Evolutionary conservation across 2,888 invertebrate species (phyloP).

Genomic region (Apomyelois bistriatella): DNA sequence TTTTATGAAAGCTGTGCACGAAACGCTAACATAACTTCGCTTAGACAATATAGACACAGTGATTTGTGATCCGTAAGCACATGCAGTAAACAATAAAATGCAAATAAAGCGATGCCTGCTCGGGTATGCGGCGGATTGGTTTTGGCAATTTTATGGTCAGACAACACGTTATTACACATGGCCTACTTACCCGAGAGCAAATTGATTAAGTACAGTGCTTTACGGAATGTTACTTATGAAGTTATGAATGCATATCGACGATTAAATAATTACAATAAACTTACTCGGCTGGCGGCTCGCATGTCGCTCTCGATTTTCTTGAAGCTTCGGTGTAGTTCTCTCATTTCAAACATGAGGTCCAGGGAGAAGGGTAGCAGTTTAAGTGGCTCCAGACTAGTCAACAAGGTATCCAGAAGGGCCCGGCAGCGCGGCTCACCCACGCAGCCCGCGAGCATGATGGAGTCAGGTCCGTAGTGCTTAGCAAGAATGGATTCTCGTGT

Average conservation of each 20-base stretch:
- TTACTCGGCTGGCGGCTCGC: slow-evolving; percentile 74
- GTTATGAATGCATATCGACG: slow-evolving; percentile 17
- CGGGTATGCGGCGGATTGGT: slow-evolving; percentile 46
- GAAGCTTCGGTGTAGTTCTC: slow-evolving; percentile 87
- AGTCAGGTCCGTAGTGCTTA: slow-evolving; percentile 88
- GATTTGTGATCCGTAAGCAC: slow-evolving; percentile 68
- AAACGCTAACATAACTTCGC: slow-evolving; percentile 49
- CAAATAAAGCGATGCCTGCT: slow-evolving; percentile 74
- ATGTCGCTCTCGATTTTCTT: slow-evolving; percentile 82
- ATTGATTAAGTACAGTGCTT: slow-evolving; percentile 7
- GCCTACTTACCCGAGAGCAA: slow-evolving; percentile 26
- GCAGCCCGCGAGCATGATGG: slow-evolving; percentile 84
- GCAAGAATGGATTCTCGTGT: slow-evolving; percentile 90
- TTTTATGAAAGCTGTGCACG: slow-evolving; percentile 78
- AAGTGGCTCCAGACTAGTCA: slow-evolving; percentile 88
- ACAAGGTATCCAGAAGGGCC: slow-evolving; percentile 85
- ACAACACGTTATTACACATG: slow-evolving; percentile 35
- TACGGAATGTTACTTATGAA: slow-evolving; percentile 2
- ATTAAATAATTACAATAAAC: slow-evolving; percentile 23
- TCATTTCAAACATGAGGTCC: slow-evolving; percentile 89
- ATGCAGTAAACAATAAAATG: slow-evolving; percentile 78
- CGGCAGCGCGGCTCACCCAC: slow-evolving; percentile 78
- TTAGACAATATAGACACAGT: slow-evolving; percentile 42
- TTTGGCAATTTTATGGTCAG: slow-evolving; percentile 46
- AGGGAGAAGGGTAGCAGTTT: slow-evolving; percentile 89